These are phyloP conservation scores for Ciconia boyciana DNA, from an alignment of 2,113 vertebrate genomes.

Conservation along the genomic window DNA sequence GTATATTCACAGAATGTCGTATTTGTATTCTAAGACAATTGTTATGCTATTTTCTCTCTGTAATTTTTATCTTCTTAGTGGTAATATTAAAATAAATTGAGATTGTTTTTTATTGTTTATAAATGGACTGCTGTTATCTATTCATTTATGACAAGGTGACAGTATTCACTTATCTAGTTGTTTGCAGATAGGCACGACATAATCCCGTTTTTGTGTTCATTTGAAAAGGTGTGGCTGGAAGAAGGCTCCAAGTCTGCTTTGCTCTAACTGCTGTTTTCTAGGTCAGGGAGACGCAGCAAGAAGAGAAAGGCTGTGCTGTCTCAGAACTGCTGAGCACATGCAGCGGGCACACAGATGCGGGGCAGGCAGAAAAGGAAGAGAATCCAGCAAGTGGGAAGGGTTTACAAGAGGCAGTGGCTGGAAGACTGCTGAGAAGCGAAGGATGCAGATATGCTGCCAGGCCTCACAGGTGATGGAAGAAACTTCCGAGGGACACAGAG, in stretches of 20 bases:
- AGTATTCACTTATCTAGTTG: background rate
- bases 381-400: background rate
- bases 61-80: slow-evolving; percentile 1
- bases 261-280: background rate
- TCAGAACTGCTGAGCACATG: background rate
- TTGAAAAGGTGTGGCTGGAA: background rate
- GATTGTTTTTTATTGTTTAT: slow-evolving; percentile 36
- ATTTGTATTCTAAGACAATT: slow-evolving; percentile 5
- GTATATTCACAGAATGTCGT: background rate
- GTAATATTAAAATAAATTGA: slow-evolving; percentile 19
- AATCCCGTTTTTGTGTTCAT: background rate
- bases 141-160: slow-evolving; percentile 31
- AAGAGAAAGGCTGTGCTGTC: background rate
- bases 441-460: background rate
- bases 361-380: background rate
- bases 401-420: background rate
- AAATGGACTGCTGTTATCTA: slow-evolving; percentile 42
- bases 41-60: background rate
- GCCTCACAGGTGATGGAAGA: background rate
- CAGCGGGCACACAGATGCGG: fast-evolving
- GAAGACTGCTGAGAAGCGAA: background rate
- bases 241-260: background rate
- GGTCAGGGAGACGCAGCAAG: background rate
- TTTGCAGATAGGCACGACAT: background rate
- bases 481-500: background rate